Percentiles rank a stretch among this genome's conserved stretches.
These are phyloP conservation scores for Dysidea cf. avara DNA, from an alignment of 37 sponge, comb jelly and placozoan species.

Conservation along the genomic window DNA sequence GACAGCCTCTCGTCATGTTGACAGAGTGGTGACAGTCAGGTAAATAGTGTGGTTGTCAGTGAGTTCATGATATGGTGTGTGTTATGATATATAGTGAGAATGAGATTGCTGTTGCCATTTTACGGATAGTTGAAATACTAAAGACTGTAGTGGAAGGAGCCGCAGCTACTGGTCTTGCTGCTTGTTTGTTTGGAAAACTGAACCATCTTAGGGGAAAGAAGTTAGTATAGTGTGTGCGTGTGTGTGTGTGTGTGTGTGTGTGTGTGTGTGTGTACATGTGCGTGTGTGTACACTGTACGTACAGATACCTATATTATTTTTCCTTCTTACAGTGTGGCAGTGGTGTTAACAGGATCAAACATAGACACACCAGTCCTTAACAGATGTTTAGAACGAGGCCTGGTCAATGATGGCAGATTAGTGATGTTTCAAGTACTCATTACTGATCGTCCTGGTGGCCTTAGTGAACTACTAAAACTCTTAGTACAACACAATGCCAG, in stretches of 20 bases:
- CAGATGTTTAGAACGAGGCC: slow-evolving; percentile 82
- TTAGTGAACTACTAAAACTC: slow-evolving; percentile 47
- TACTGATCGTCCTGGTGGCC: slow-evolving; percentile 71
- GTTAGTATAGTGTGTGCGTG: slow-evolving; percentile 40
- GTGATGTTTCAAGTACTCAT: slow-evolving; percentile 57
- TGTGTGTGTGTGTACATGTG: slow-evolving; percentile 16
- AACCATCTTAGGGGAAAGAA: slow-evolving; percentile 78
- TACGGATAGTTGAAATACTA: slow-evolving; percentile 79
- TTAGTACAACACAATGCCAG: slow-evolving; percentile 43
- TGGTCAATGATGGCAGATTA: slow-evolving; percentile 81
- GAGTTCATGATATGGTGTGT: no score
- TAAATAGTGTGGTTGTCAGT: no score
- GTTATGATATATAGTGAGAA: no score
- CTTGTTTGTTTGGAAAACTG: slow-evolving; percentile 70
- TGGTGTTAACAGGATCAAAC: slow-evolving; percentile 80
- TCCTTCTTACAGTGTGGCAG: slow-evolving; percentile 46
- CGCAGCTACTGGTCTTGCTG: slow-evolving; percentile 83
- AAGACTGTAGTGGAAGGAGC: slow-evolving; percentile 90
- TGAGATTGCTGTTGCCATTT: slow-evolving; percentile 75
- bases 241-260: slow-evolving; percentile 38
- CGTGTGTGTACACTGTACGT: no score
- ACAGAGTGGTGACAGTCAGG: no score
- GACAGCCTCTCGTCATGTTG: no score
- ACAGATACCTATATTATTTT: neutral
- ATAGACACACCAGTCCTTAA: slow-evolving; percentile 84